Conservation (phyloP, 1,140 invertebrate genomes). For the Episyrphus balteatus region DNA sequence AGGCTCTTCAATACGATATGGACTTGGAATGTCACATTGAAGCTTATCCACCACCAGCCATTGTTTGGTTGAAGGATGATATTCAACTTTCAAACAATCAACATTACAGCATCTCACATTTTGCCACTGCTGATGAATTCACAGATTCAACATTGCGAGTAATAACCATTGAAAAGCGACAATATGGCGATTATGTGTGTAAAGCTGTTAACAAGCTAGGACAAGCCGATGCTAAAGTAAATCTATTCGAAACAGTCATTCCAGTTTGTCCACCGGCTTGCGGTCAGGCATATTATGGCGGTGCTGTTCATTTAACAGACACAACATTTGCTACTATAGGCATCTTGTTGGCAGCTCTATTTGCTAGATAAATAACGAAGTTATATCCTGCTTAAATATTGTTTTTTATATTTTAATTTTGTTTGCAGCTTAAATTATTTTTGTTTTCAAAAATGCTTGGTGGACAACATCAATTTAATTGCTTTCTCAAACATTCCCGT, state of each 20-base stretch:
- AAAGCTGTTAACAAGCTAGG: slow-evolving; percentile 81
- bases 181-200: slow-evolving; percentile 78
- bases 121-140: slow-evolving; percentile 79
- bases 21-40: slow-evolving; percentile 86
- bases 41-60: slow-evolving; percentile 81
- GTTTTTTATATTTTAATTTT: too few relatives aligned
- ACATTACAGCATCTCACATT: slow-evolving; percentile 79
- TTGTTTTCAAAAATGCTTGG: too few relatives aligned
- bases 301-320: slow-evolving; percentile 35
- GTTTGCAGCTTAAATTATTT: too few relatives aligned
- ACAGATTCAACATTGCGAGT: slow-evolving; percentile 80
- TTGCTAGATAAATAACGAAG: slow-evolving; percentile 29
- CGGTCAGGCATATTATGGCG: slow-evolving; percentile 55
- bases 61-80: slow-evolving; percentile 77
- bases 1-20: slow-evolving; percentile 86
- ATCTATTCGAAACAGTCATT: slow-evolving; percentile 80
- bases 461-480: too few relatives aligned
- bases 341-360: slow-evolving; percentile 22
- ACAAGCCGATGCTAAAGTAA: slow-evolving; percentile 59
- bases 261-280: slow-evolving; percentile 88
- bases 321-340: slow-evolving; percentile 24
- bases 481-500: too few relatives aligned
- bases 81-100: slow-evolving; percentile 74
- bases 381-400: too few relatives aligned
- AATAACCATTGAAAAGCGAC: slow-evolving; percentile 81